Evolutionary conservation across 2,888 invertebrate genomes (phyloP).

Genomic region (Scaptomyza caliginosa): DNA sequence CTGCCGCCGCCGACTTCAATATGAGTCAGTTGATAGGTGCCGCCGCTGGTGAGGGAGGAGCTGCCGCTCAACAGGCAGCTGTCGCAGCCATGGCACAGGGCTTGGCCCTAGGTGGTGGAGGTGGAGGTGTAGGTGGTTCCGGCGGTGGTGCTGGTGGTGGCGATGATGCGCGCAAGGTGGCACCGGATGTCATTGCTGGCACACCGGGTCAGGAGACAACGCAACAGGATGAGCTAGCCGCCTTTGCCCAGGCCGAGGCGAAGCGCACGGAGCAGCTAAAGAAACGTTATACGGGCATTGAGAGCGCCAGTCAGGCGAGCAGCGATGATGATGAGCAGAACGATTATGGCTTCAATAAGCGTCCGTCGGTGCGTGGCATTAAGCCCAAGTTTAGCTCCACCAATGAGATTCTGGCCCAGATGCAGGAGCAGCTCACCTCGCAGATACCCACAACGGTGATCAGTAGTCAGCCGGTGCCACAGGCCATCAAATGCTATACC

Average conservation of each 20-base stretch:
- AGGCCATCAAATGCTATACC: constrained; percentile 81
- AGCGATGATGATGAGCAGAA: constrained; percentile 91
- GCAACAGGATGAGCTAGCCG: constrained; percentile 90
- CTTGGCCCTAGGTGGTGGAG: constrained; percentile 28
- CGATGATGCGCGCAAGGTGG: constrained; percentile 86
- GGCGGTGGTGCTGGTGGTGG: constrained; percentile 65
- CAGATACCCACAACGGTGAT: constrained; percentile 78
- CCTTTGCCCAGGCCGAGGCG: constrained; percentile 93
- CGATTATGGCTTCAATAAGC: constrained; percentile 94
- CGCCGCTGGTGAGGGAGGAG: constrained; percentile 47
- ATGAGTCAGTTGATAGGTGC: constrained; percentile 83
- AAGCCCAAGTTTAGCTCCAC: constrained; percentile 93
- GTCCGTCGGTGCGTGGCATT: constrained; percentile 95
- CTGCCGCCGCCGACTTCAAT: constrained; percentile 88
- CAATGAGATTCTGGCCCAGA: constrained; percentile 92
- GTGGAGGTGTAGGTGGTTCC: constrained; percentile 52
- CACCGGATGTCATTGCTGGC: constrained; percentile 91
- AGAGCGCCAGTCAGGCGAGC: constrained; percentile 81
- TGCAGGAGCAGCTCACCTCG: constrained; percentile 88
- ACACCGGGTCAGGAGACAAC: constrained; percentile 85
- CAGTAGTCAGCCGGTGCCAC: constrained; percentile 74
- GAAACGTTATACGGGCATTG: constrained; percentile 87
- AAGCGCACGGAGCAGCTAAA: constrained; percentile 92
- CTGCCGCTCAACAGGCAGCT: constrained; percentile 58
- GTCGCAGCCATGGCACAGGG: constrained; percentile 54